Conservation (phyloP, 2,888 invertebrate species). For the Erannis defoliaria region DNA sequence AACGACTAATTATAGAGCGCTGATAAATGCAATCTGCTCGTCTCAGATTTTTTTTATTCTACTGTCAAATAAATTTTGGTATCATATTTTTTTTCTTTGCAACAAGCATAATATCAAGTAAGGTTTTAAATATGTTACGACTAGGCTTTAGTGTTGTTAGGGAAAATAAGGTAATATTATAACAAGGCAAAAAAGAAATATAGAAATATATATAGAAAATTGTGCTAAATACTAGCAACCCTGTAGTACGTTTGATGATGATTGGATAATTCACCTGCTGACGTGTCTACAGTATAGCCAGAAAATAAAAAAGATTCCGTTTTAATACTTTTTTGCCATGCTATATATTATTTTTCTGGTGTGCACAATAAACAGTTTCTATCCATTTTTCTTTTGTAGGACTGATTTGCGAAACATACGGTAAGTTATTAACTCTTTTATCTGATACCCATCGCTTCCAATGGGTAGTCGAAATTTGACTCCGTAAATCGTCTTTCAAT, state of each 20-base stretch:
- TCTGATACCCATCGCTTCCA: background rate
- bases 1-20: too few relatives aligned
- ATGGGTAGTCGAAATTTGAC: background rate
- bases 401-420: background rate
- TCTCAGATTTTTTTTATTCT: background rate
- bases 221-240: too few relatives aligned
- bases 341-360: too few relatives aligned
- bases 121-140: constrained; percentile 37
- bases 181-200: too few relatives aligned
- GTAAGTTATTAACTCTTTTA: background rate
- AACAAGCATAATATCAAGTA: constrained; percentile 29
- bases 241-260: too few relatives aligned
- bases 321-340: too few relatives aligned
- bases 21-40: constrained; percentile 24
- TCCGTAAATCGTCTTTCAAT: background rate
- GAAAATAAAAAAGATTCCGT: too few relatives aligned
- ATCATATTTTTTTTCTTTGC: background rate
- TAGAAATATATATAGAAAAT: too few relatives aligned
- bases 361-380: too few relatives aligned
- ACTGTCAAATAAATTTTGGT: background rate
- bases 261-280: too few relatives aligned
- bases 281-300: too few relatives aligned
- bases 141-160: constrained; percentile 40
- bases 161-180: constrained; percentile 25
- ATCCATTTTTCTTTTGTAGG: too few relatives aligned